Base-by-base conservation (phyloP, 2,113 vertebrate genomes). In the Numenius arquata region DNA sequence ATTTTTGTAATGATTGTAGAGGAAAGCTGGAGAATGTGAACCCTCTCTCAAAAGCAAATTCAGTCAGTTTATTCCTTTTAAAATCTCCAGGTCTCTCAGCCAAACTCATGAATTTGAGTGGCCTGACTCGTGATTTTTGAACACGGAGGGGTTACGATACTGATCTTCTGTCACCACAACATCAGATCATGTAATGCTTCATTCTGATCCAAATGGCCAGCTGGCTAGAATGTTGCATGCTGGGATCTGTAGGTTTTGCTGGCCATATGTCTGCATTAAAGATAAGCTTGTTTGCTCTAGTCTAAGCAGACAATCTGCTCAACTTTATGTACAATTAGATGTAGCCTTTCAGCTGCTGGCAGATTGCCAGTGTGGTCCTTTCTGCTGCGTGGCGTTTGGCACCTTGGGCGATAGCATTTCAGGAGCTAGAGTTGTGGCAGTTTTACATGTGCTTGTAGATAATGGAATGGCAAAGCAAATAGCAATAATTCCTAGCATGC, bases 201-300 rank as follows among this genome's bases (percentile, higher is more conserved):
- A 81, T 81, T 85, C 65, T 74, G 76, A 92, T 93, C 92, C 96
- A 94, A 93, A 90, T 72, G 92, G 85, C 96, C 95, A 97, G 95
- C 85, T 96, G 93, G 93, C 76, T 85, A 80, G 67, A 79, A 88
- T 0, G 3, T 70, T 91, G 95, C 95, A 88, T 91, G 82, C 85
- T 94, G 85, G 93, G 95, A 95, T 90, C 95, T 96, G 92, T 97
- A 96, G 96, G 92, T 93, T 95, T 96, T 97, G 88, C 73, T 96
- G 70, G 91, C 96, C 95, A 91, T 96, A 96, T 96, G 92, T 94
- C 95, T 89, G 76, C 90, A 88, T 95, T 96, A 92, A 88, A 96
- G 95, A 97, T 97, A 96, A 96, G 95, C 95, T 94, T 94, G 83
- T 97, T 93, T 95, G 86, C 90, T 92, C 21, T 81, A 87, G 76